Evolutionary conservation across 64 coral and sea anemone genomes (phyloP), one percentile per base, ranked within the genome.

Genomic region (Montipora efflorescens): DNA sequence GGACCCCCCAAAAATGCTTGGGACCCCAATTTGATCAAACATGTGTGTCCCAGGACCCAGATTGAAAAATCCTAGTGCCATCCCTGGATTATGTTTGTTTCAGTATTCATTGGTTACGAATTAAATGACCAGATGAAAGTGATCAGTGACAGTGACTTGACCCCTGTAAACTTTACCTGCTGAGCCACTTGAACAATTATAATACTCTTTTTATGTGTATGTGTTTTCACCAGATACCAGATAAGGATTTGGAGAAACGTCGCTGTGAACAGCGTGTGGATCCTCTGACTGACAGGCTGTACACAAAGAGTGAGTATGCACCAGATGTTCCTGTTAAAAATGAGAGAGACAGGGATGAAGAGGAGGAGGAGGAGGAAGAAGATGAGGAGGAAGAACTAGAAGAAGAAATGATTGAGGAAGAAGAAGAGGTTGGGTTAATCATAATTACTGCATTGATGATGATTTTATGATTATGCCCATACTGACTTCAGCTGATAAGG

Each of bases 271-370:
- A 97, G 49, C 83, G 77, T 75, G 91, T 97, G 43, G 95, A 97
- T 75, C 95, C 95, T 16, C 72, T 97, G 59, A 99, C 97, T 80
- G 87, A 87, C 89, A 88, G 76, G 73, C 51, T 96, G 67, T 99
- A 99, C 46, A 96, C 95, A n/a, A 99, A 92, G 61, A 85, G 79
- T 46, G 64, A 95, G 16, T 99, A 99, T 70, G 81, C 64, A 19
- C 97, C 97, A 18, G 78, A 88, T 5, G 20, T 73, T 5, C 14
- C 51, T 74, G 66, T 77, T 22, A 59, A 57, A 36, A 72, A 80
- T 69, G 73, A 66, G 9, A 80, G 84, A 45, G 85, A 72, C 18
- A 87, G 55, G 12, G 95, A 77, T 10, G 95, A 89, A 4, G 97
- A 96, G 1, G 95, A 99, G 14, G 94, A 99, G 14, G 94, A 77